Evolutionary conservation across 2,113 vertebrate species (phyloP).

Genomic region (Sigmodon hispidus): DNA sequence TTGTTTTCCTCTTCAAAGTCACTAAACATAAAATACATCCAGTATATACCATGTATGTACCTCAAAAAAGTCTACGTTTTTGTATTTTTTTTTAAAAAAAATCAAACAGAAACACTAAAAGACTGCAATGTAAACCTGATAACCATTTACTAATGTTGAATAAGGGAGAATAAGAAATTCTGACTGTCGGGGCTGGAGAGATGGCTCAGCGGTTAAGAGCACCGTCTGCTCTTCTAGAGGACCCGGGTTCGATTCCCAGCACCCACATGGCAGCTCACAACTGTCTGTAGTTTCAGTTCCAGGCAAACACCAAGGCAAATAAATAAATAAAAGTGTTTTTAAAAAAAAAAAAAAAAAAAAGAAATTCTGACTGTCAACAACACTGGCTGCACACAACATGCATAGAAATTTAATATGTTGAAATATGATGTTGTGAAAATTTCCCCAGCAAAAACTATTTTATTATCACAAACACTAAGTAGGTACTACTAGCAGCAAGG

Average conservation of each 20-base stretch:
- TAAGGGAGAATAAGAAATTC: background rate
- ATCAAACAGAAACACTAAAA: background rate
- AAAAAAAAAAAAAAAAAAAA: too few species aligned
- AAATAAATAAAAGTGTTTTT: too few species aligned
- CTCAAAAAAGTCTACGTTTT: background rate
- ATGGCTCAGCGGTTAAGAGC: too few species aligned
- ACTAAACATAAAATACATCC: background rate
- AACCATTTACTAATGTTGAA: constrained; percentile 6
- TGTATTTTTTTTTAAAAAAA: constrained; percentile 38
- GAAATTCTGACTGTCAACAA: constrained; percentile 5
- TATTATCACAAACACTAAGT: background rate
- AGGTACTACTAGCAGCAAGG: background rate
- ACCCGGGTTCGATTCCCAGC: too few species aligned
- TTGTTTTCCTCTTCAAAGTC: constrained; percentile 16
- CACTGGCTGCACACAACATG: background rate
- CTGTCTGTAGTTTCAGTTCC: too few species aligned
- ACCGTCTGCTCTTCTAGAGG: too few species aligned
- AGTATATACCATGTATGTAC: background rate
- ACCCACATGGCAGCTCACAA: too few species aligned
- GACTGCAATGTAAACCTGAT: background rate
- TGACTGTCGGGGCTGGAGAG: too few species aligned
- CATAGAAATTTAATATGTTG: background rate
- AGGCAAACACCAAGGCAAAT: too few species aligned
- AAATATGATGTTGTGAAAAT: constrained; percentile 13
- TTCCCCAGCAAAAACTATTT: background rate